Evolutionary conservation across 2,888 invertebrate genomes (phyloP).

Genomic region (Eupithecia tripunctaria): DNA sequence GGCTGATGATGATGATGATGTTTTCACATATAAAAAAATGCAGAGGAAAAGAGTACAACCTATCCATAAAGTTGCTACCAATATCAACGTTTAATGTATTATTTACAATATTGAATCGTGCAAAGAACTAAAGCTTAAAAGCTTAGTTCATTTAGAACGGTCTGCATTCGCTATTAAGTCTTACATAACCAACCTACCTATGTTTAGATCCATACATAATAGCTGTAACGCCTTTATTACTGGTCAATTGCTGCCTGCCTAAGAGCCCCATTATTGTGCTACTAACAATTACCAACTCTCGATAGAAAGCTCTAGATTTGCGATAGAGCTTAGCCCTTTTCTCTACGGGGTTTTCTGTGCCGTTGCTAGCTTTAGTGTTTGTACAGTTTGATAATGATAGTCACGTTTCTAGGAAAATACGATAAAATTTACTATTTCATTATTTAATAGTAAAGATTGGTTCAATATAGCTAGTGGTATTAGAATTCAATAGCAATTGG

Average conservation of each 20-base stretch:
- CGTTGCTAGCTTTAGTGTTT: constrained; percentile 19
- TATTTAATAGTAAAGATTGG: not conserved
- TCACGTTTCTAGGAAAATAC: constrained; percentile 14
- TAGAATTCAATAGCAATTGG: not conserved
- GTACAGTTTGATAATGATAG: constrained; percentile 14
- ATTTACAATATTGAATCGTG: not conserved
- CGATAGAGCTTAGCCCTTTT: constrained; percentile 36
- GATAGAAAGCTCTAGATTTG: constrained; percentile 55
- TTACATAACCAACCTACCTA: constrained; percentile 4
- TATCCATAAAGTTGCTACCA: not conserved
- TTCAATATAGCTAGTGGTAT: not conserved
- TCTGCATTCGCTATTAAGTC: not conserved
- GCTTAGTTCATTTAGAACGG: not conserved
- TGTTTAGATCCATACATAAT: constrained; percentile 23
- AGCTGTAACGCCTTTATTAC: constrained; percentile 35
- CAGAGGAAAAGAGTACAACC: not conserved
- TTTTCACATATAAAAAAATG: no score
- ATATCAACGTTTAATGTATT: not conserved
- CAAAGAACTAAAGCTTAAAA: not conserved
- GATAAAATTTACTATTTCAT: not conserved
- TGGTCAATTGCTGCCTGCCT: constrained; percentile 41
- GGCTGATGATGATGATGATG: no score
- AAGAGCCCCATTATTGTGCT: constrained; percentile 42
- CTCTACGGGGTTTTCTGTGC: not conserved
- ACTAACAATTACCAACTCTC: constrained; percentile 51